Evolutionary conservation across 2,888 invertebrate species (phyloP).

Genomic region (Hydrotaea diabolus): DNA sequence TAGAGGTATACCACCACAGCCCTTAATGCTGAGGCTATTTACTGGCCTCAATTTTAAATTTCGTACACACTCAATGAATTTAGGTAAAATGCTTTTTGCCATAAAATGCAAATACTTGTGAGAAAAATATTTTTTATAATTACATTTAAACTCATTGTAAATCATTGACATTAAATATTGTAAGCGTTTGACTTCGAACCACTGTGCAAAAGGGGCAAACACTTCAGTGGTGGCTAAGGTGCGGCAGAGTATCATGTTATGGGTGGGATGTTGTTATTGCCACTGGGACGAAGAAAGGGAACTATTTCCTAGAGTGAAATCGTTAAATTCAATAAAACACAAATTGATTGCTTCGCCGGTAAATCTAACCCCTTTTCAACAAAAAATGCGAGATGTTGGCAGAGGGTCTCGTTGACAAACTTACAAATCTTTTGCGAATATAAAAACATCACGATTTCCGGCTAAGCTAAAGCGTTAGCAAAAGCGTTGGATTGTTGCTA

Average conservation of each 20-base stretch:
- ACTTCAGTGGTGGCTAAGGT: not conserved
- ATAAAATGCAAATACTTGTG: too few relatives aligned
- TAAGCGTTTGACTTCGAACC: too few relatives aligned
- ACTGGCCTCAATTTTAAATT: too few relatives aligned
- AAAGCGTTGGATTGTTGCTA: constrained; percentile 7
- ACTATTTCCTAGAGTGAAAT: constrained; percentile 34
- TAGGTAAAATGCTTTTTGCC: too few relatives aligned
- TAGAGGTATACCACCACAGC: too few relatives aligned
- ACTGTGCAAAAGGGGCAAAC: not conserved
- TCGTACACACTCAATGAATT: too few relatives aligned
- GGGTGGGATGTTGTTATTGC: not conserved
- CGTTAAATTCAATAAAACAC: constrained; percentile 61
- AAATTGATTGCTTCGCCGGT: constrained; percentile 56
- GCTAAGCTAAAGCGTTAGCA: constrained; percentile 39
- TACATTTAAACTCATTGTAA: too few relatives aligned
- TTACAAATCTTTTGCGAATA: constrained; percentile 12
- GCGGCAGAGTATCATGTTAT: not conserved
- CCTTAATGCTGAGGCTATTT: too few relatives aligned
- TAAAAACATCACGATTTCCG: constrained; percentile 50
- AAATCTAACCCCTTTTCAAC: constrained; percentile 26
- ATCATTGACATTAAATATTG: too few relatives aligned
- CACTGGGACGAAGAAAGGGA: not conserved
- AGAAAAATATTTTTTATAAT: too few relatives aligned
- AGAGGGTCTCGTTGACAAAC: constrained; percentile 4
- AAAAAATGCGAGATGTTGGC: constrained; percentile 50